Percentiles rank a stretch among this genome's conserved stretches.
phyloP scores from a whole-genome alignment of 2,888 invertebrate genomes.

The Hyposoter didymator region DNA sequence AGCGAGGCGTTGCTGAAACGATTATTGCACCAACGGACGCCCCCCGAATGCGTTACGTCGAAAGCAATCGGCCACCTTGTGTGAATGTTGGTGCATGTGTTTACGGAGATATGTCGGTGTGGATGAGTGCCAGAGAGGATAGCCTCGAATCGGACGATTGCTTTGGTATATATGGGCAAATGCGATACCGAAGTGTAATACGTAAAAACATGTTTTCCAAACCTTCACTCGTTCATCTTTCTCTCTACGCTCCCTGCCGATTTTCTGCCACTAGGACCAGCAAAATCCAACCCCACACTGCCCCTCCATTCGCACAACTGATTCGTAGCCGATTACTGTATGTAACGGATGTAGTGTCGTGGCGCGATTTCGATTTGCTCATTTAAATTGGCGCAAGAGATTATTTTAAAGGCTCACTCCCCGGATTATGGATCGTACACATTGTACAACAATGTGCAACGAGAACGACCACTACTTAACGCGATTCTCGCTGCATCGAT shows the following conservation, averaged over 20 bases:
- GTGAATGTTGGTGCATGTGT: slow-evolving; percentile 6
- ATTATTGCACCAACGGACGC: slow-evolving; percentile 77
- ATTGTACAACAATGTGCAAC: slow-evolving; percentile 57
- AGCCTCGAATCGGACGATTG: slow-evolving; percentile 37
- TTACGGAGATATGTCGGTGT: background rate
- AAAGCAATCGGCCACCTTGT: slow-evolving; percentile 47
- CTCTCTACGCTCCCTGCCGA: slow-evolving; percentile 47
- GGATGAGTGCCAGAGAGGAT: background rate
- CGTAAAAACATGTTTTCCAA: slow-evolving; percentile 59
- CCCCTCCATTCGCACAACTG: slow-evolving; percentile 28
- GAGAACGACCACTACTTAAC: slow-evolving; percentile 41
- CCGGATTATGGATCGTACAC: slow-evolving; percentile 76
- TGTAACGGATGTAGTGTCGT: slow-evolving; percentile 79
- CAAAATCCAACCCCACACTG: slow-evolving; percentile 27
- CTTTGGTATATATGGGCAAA: slow-evolving; percentile 26
- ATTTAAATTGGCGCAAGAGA: slow-evolving; percentile 78
- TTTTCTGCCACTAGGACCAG: slow-evolving; percentile 57
- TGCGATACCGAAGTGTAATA: slow-evolving; percentile 55
- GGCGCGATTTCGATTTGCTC: slow-evolving; percentile 80
- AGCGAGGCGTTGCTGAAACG: slow-evolving; percentile 83
- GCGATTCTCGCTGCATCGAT: slow-evolving; percentile 12
- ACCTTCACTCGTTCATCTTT: background rate
- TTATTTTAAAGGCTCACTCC: slow-evolving; percentile 82
- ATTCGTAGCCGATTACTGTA: slow-evolving; percentile 81
- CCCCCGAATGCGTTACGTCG: slow-evolving; percentile 52